Evolutionary conservation across 2,797 vertebrate species (phyloP), one percentile per base, ranked within the genome.

Genomic region (Florisuga fusca): DNA sequence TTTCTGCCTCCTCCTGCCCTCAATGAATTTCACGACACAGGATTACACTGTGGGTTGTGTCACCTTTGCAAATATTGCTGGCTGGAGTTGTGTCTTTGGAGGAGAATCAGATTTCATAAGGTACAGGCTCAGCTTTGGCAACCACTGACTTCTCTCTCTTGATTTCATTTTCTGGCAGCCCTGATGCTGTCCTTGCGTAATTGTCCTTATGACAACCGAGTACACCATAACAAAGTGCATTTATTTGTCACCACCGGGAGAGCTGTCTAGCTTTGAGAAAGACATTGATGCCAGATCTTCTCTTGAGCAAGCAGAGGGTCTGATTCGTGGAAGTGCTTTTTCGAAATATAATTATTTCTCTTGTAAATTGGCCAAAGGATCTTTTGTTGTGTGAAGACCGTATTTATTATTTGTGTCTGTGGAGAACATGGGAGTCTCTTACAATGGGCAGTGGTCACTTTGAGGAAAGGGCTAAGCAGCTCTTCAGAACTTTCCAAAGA

Each of bases 151-250:
- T 16, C 79, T 77, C 53, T 55, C 62, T 66, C 94, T 84, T 87
- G 87, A 96, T 92, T 94, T 95, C 85, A 58, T 94, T 96, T 93
- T 89, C 94, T 88, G 91, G 95, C 85, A 96, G 89, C 69, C 2
- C 43, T 43, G 87, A 67, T 54, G 71, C 82, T 93, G 89, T 67
- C 91, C 95, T 93, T 95, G 92, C 2, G 27, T 92, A 93, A 94
- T 88, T 88, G 91, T 94, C 94, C 89, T 94, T 93, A 87, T 14
- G 80, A 96, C 94, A 84, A 91, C 59, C 85, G 79, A 88, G 89
- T 26, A 15, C 87, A 87, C 69, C 80, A 16, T 1, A 84, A 74
- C 66, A 82, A 82, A 92, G 94, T 22, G 63, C 71, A 17, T 88
- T 82, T 81, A 38, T 89, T 87, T 78, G 87, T 67, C 61, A 29